A percentile compares a stretch with the other conserved stretches of the same genome.
These are phyloP conservation scores for Euproctis similis DNA, from an alignment of 2,888 invertebrate species.

Conservation along the genomic window DNA sequence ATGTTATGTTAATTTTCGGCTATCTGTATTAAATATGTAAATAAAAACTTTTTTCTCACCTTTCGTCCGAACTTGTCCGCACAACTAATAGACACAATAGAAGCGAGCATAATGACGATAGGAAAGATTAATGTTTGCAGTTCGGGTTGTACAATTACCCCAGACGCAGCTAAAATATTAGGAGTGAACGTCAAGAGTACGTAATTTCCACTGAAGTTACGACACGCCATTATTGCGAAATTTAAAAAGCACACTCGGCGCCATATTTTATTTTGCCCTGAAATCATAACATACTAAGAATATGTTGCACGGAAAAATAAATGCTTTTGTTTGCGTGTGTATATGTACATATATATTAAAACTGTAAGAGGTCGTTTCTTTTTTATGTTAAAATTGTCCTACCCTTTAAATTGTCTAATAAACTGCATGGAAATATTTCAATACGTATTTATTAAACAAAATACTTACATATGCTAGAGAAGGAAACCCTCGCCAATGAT, in stretches of 20 bases:
- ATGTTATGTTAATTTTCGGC: too few species aligned
- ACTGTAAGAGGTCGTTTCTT: too few species aligned
- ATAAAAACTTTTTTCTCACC: background rate
- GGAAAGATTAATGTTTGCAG: background rate
- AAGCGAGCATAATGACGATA: background rate
- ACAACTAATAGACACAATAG: background rate
- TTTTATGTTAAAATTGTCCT: too few species aligned
- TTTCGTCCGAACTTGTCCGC: background rate
- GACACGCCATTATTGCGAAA: background rate
- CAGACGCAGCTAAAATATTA: background rate
- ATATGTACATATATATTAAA: too few species aligned
- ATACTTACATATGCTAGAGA: too few species aligned
- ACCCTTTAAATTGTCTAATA: too few species aligned
- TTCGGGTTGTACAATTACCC: background rate
- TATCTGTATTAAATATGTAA: too few species aligned
- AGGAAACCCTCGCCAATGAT: too few species aligned
- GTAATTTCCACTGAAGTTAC: background rate
- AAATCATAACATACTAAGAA: background rate
- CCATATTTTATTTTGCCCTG: slow-evolving; percentile 1
- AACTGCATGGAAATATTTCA: too few species aligned
- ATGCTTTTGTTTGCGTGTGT: too few species aligned
- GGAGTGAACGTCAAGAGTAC: background rate
- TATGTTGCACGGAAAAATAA: too few species aligned
- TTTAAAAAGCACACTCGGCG: background rate
- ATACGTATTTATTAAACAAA: too few species aligned